Evolutionary conservation across 2,797 vertebrate genomes (phyloP).

Genomic region (Geotrypetes seraphini): DNA sequence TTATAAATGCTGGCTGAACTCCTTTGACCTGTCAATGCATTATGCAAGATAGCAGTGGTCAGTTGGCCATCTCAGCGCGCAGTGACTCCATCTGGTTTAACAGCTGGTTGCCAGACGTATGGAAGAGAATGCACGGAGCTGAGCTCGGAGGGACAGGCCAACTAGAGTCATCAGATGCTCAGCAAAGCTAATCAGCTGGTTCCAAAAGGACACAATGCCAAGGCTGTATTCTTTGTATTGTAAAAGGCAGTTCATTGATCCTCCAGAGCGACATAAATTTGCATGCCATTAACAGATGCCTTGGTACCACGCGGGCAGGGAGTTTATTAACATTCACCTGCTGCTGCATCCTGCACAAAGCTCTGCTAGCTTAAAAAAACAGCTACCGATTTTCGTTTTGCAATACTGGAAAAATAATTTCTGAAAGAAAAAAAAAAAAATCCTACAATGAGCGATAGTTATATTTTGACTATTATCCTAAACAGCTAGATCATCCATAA

Average conservation of each 20-base stretch:
- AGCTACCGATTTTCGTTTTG: background rate
- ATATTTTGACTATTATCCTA: too few relatives aligned
- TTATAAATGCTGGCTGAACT: slow-evolving; percentile 13
- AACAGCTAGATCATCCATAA: too few relatives aligned
- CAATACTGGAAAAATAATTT: too few relatives aligned
- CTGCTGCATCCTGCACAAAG: too few relatives aligned
- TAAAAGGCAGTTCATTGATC: too few relatives aligned
- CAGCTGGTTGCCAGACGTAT: slow-evolving; percentile 50
- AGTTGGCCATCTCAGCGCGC: slow-evolving; percentile 26
- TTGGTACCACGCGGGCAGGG: too few relatives aligned
- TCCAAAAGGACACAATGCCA: slow-evolving; percentile 16
- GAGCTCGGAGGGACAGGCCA: slow-evolving; percentile 7
- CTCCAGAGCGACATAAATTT: background rate
- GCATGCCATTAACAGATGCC: too few relatives aligned
- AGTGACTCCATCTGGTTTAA: slow-evolving; percentile 53
- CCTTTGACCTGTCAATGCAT: slow-evolving; percentile 34
- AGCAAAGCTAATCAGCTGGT: slow-evolving; percentile 21
- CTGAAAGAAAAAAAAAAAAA: too few relatives aligned
- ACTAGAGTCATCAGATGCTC: slow-evolving; percentile 24
- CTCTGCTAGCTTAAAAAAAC: too few relatives aligned
- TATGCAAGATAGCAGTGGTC: slow-evolving; percentile 30
- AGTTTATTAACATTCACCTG: too few relatives aligned
- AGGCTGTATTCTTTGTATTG: background rate
- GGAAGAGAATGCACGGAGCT: slow-evolving; percentile 21
- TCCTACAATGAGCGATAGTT: too few relatives aligned